A percentile compares a stretch with the other conserved stretches of the same genome.
Conservation (phyloP, 35 echinoderm and acorn worm species). For the Heliocidaris tuberculata region DNA sequence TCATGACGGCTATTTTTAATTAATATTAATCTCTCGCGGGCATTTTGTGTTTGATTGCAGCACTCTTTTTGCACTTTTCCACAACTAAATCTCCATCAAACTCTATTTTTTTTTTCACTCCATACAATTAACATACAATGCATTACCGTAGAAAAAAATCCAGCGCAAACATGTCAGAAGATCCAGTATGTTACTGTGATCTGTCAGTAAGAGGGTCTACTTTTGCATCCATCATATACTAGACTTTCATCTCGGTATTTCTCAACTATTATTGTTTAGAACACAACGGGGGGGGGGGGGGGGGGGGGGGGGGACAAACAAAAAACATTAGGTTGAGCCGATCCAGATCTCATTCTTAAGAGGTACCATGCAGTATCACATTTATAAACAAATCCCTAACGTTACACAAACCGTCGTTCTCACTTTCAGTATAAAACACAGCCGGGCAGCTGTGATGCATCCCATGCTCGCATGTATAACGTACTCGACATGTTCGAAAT, state of each 20-base stretch:
- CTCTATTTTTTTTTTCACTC: no score
- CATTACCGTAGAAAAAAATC: no score
- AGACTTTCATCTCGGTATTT: background rate
- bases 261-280: background rate
- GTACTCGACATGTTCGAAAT: background rate
- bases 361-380: background rate
- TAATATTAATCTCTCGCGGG: no score
- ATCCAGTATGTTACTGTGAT: no score
- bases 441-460: background rate
- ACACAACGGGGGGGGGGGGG: background rate
- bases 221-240: background rate
- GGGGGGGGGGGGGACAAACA: no score
- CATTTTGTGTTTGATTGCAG: no score
- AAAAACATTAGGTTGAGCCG: background rate
- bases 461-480: background rate
- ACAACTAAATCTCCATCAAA: no score
- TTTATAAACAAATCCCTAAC: background rate
- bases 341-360: background rate
- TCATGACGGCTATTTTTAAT: no score
- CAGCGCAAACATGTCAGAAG: no score
- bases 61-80: no score
- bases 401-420: background rate
- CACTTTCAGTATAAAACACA: background rate
- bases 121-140: no score
- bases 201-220: no score